These are phyloP conservation scores for Chrysemys picta DNA, from an alignment of 2,113 vertebrate genomes.

Conservation along the genomic window DNA sequence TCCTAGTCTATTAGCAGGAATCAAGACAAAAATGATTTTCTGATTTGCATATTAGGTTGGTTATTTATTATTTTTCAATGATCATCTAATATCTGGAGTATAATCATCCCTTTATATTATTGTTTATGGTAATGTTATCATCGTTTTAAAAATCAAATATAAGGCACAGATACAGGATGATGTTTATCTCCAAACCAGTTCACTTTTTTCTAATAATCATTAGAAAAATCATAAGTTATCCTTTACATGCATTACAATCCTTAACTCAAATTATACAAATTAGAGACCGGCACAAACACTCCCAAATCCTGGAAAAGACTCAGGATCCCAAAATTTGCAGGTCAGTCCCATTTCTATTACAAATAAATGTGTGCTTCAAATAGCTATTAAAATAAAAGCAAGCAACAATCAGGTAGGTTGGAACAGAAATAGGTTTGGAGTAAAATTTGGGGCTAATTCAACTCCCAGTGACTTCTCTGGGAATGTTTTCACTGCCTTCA, in stretches of 20 bases:
- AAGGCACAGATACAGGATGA: not conserved
- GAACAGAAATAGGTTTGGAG: not conserved
- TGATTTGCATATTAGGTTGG: fast-evolving
- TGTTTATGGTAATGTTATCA: not conserved
- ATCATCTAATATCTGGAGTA: fast-evolving
- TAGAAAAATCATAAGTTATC: not conserved
- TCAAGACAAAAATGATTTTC: not conserved
- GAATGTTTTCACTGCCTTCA: fast-evolving
- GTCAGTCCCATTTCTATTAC: not conserved
- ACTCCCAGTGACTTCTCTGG: not conserved
- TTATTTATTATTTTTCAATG: not conserved
- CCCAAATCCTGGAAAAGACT: not conserved
- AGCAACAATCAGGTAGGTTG: not conserved
- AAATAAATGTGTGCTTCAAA: fast-evolving
- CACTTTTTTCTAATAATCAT: not conserved
- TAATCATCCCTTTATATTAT: fast-evolving
- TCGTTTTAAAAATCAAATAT: not conserved
- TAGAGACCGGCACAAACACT: not conserved
- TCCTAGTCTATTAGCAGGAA: not conserved
- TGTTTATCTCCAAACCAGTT: not conserved
- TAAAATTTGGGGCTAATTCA: not conserved
- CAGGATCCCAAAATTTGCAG: not conserved
- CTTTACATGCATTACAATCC: not conserved
- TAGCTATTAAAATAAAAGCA: not conserved
- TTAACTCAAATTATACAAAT: not conserved